These are phyloP conservation scores for Ivindomyrus marchei DNA, from an alignment of 2,113 vertebrate genomes.

Conservation along the genomic window DNA sequence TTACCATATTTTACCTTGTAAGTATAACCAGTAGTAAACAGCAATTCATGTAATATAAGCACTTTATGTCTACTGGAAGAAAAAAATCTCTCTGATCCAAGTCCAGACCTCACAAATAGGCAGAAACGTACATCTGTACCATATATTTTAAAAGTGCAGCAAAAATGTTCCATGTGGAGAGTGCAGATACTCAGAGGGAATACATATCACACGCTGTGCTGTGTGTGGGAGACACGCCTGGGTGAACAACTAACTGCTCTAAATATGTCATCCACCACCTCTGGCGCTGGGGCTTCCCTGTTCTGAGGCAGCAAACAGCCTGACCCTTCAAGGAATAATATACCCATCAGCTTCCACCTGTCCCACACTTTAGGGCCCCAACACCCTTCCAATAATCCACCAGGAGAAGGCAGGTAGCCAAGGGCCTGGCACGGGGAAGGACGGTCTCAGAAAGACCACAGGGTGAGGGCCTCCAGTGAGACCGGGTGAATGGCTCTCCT, in stretches of 20 bases:
- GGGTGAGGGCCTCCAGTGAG: background rate
- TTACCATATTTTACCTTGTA: background rate
- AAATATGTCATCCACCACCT: background rate
- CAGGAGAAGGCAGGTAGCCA: constrained; percentile 15
- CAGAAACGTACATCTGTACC: background rate
- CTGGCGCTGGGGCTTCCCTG: background rate
- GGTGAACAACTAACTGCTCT: background rate
- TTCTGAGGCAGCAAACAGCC: background rate
- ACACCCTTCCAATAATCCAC: constrained; percentile 27
- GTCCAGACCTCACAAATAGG: background rate
- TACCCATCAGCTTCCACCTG: constrained; percentile 18
- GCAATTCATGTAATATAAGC: background rate
- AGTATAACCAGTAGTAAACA: background rate
- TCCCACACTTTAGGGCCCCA: constrained; percentile 9
- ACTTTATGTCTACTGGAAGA: constrained; percentile 16
- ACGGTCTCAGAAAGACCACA: background rate
- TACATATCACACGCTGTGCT: background rate
- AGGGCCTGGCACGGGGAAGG: background rate
- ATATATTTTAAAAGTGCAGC: background rate
- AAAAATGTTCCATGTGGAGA: background rate
- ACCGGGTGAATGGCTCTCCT: background rate
- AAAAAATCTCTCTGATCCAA: constrained; percentile 18
- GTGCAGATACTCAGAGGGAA: background rate
- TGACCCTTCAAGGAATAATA: background rate
- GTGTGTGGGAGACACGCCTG: background rate